Percentiles rank a stretch among this genome's conserved stretches.
phyloP scores from a whole-genome alignment of 2,113 vertebrate species.

The Gallinago paraguaiae region DNA sequence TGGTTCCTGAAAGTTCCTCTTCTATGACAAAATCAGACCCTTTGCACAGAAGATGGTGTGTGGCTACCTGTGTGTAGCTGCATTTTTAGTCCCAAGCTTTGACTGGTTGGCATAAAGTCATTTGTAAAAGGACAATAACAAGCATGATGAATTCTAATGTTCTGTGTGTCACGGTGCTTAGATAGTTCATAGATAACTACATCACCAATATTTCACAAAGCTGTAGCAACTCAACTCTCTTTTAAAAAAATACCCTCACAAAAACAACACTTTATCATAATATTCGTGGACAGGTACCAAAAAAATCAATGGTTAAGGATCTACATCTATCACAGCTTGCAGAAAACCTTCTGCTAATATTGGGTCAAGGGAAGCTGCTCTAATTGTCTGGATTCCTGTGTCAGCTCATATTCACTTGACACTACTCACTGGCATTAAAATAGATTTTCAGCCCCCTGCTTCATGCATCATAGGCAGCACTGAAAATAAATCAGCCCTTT shows the following conservation, averaged over 20 bases:
- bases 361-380: constrained; percentile 27
- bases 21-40: neutral
- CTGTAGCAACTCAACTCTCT: constrained; percentile 26
- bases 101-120: constrained; percentile 11
- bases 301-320: constrained; percentile 57
- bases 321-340: constrained; percentile 52
- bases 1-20: neutral
- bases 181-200: constrained; percentile 2
- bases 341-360: constrained; percentile 52
- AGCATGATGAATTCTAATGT: constrained; percentile 53
- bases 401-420: constrained; percentile 46
- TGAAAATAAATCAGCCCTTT: constrained; percentile 43
- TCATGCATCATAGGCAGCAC: constrained; percentile 19
- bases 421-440: constrained; percentile 46
- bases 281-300: constrained; percentile 13
- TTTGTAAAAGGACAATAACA: constrained; percentile 45
- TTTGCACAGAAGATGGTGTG: neutral
- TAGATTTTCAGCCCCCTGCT: constrained; percentile 44
- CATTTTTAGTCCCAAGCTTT: neutral
- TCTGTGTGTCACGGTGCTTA: neutral
- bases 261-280: constrained; percentile 44
- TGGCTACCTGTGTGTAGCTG: neutral
- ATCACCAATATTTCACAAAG: constrained; percentile 46
- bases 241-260: neutral
- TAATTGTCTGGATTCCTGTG: constrained; percentile 51